Base-by-base conservation (phyloP, 2,113 vertebrate genomes). In the Paraplagusia blochii region DNA sequence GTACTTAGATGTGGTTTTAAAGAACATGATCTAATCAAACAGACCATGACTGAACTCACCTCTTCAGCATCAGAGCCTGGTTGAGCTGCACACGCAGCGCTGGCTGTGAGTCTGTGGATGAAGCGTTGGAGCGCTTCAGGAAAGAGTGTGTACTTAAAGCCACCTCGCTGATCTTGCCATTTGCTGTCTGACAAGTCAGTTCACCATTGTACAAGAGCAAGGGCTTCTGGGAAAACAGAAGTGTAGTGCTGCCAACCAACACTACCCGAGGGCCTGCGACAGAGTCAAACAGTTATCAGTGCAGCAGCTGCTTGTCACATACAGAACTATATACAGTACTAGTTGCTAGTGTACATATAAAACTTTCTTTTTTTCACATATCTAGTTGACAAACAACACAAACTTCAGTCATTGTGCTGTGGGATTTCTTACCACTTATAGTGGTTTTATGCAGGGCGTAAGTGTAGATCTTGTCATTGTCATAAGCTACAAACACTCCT, bases 111-210 rank as follows among this genome's bases (percentile, higher is more conserved):
- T 87, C 88, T 52, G 87, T 85, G 5, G 82, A 40, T 19, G 62
- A 69, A 59, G 16, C 50, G 45, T 66, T 35, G 2, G 92, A 85
- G 70, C 85, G 92, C n/a, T 94, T 76, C 22, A 95, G 92, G 79
- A 98, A 99, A 48, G 85, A 72, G 76, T 99, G 96, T 11, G 96
- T 95, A 82, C 85, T 92, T 54, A 99, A 89, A 63, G 73, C 65
- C 66, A 97, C 84, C 65, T 62, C 90, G 55, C 91, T 97, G 61
- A 92, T 92, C 85, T 94, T 95, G 19, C 96, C 96, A 34, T 92
- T 99, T 12, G 90, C 91, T 2, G 94, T 98, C 89, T 99, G 97
- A 87, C 96, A 99, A 1, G 93, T 97, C 83, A 99, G 44, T 74
- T 96, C 94, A 44, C 96, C 95, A 1, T 98, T 96, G 85, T 97